Base-by-base conservation (phyloP, 1,140 invertebrate genomes). In the Prorops nasuta region DNA sequence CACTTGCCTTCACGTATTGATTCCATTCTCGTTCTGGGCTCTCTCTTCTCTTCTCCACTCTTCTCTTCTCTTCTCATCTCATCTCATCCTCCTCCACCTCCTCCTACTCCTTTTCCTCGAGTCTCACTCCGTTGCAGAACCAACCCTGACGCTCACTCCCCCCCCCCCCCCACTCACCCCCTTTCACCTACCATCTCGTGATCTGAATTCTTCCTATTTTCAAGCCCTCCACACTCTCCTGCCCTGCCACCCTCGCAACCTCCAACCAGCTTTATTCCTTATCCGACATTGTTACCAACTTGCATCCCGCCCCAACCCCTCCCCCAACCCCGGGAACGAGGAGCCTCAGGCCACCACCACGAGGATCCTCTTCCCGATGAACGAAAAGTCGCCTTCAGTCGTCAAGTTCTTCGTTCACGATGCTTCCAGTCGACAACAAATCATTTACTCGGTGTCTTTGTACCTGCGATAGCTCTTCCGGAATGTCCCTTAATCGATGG, bases 191-290 rank as follows among this genome's bases (percentile, higher is more conserved):
- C 47, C 55, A 52, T 68, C 60, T 54, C 66, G 66, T 71, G 64
- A 69, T 71, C 67, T 68, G 69, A 70, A 73, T 73, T 72, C 58
- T 60, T 67, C 61, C 65, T 66, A 68, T 68, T 72, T 63, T 64
- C 60, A 56, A 58, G 16, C 45, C 31, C 38, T 31, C 35, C 43
- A 22, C 19, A 47, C 40, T 53, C 21, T 7, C 54, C 28, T 19
- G 16, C 40, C 48, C 28, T 54, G 36, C 18, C 34, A 15, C 22
- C 32, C 51, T 38, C 46, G 19, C 14, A 20, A 44, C 20, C 54
- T 36, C 44, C 47, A n/a, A 37, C 55, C 53, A 62, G 56, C 60
- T 66, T 63, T 63, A 68, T 69, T 66, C 48, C 65, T 71, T 68
- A 69, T 71, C 66, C 67, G 67, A 72, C 68, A 66, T 68, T 71